Base-by-base conservation (phyloP, 2,113 vertebrate genomes). In the Catharus minimus region DNA sequence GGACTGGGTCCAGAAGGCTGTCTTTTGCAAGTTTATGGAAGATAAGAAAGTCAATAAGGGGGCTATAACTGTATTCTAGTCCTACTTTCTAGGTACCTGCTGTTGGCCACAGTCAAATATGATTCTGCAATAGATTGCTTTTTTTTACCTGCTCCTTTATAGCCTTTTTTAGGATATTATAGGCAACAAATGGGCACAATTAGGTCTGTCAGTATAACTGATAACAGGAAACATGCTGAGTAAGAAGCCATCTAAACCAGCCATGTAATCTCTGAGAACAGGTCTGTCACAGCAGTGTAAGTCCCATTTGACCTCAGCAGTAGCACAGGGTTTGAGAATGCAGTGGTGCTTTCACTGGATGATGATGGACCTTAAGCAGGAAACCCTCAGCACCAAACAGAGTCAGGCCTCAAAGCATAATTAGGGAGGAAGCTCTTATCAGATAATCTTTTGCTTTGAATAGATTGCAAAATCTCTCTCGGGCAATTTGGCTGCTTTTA, bases 351-450 rank as follows among this genome's bases (percentile, higher is more conserved):
- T 90, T 86, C 46, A 61, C 65, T 78, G n/a, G 46, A 56, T 64
- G 39, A 58, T 47, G 74, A 82, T 32, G 52, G 43, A 81, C 53
- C 28, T 77, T 64, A 78, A 85, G 50, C 49, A 94, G 74, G 77
- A 93, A 90, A 79, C 46, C 33, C 32, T 53, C 57, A 92, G 22
- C 62, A 78, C 67, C 58, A 79, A 68, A 72, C 26, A 88, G 67
- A n/a, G 32, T 68, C 57, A 82, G 71, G 36, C 58, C 86, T 90
- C 39, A 73, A 76, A 92, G 79, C 67, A 66, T 84, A 76, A 79
- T 88, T 91, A 72, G 53, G 83, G 92, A 72, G 81, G 92, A 96
- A 96, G 79, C 81, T 87, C 65, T 93, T 80, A 93, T 86, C 82
- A 65, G 82, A 33, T 46, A 90, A 95, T 82, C 90, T 87, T 81